Evolutionary conservation across 2,797 vertebrate species (phyloP).

Genomic region (Neosilurus hyrtlii): DNA sequence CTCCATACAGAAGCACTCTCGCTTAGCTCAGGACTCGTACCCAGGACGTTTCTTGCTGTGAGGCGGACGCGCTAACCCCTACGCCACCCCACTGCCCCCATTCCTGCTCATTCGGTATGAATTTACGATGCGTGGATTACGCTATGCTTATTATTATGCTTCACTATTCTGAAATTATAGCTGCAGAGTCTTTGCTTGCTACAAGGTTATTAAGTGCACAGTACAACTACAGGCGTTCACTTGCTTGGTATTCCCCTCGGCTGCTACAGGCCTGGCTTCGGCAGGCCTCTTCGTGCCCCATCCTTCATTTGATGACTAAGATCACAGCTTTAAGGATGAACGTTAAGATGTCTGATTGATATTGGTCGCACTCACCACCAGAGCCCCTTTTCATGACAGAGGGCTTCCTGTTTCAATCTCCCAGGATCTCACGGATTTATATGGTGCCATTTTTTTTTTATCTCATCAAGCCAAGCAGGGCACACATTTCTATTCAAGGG

Average conservation of each 20-base stretch:
- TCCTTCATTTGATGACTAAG: constrained; percentile 75
- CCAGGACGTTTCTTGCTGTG: too few relatives aligned
- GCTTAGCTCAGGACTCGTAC: too few relatives aligned
- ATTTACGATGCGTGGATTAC: background rate
- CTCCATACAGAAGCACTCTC: too few relatives aligned
- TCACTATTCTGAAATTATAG: background rate
- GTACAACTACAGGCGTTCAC: constrained; percentile 83
- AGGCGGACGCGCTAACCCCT: too few relatives aligned
- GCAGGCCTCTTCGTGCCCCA: constrained; percentile 69
- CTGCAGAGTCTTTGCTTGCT: constrained; percentile 83
- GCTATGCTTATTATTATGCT: background rate
- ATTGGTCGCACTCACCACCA: constrained; percentile 70
- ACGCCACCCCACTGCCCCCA: too few relatives aligned
- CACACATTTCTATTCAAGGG: constrained; percentile 75
- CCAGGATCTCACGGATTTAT: constrained; percentile 68
- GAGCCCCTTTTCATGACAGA: constrained; percentile 67
- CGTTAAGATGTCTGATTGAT: constrained; percentile 74
- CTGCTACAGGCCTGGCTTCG: constrained; percentile 65
- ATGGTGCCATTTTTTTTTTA: constrained; percentile 51
- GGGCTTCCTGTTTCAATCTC: constrained; percentile 76
- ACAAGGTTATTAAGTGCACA: constrained; percentile 59
- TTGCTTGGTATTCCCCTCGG: constrained; percentile 60
- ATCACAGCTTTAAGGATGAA: constrained; percentile 67
- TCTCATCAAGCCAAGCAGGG: constrained; percentile 67
- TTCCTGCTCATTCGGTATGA: background rate